phyloP scores from a whole-genome alignment of 2,888 invertebrate species.

The Chironomus tentans region DNA sequence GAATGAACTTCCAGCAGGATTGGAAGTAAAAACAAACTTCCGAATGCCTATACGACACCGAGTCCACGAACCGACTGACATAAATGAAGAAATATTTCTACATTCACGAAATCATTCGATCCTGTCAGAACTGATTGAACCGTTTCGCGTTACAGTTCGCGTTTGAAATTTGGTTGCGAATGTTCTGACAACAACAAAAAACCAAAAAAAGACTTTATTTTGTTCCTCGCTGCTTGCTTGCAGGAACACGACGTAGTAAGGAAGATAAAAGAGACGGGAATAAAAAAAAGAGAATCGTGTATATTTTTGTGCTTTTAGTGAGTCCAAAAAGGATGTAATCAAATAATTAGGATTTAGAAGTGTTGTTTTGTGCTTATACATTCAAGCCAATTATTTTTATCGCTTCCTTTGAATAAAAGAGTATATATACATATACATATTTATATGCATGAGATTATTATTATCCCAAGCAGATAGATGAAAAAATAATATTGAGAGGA shows the following conservation, averaged over 20 bases:
- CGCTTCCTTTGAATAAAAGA: background rate
- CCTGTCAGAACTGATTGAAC: constrained; percentile 25
- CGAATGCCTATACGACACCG: background rate
- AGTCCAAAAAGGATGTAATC: background rate
- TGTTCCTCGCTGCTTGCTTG: background rate
- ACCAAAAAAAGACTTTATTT: background rate
- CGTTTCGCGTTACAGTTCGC: constrained; percentile 19
- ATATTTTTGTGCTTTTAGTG: background rate
- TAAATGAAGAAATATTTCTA: background rate
- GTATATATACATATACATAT: too few species aligned
- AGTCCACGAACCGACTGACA: background rate
- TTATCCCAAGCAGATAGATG: too few species aligned
- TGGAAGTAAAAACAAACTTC: background rate
- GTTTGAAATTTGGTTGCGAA: background rate
- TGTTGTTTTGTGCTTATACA: background rate
- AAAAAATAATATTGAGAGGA: too few species aligned
- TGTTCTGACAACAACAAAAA: background rate
- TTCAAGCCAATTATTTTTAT: background rate
- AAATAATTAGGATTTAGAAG: background rate
- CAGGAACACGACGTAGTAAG: background rate
- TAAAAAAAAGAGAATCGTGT: too few species aligned
- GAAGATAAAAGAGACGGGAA: background rate
- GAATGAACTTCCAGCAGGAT: background rate
- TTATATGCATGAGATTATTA: too few species aligned
- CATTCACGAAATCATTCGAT: background rate